Base-by-base conservation (phyloP, 2,888 invertebrate species). In the Leptopilina myrica region DNA sequence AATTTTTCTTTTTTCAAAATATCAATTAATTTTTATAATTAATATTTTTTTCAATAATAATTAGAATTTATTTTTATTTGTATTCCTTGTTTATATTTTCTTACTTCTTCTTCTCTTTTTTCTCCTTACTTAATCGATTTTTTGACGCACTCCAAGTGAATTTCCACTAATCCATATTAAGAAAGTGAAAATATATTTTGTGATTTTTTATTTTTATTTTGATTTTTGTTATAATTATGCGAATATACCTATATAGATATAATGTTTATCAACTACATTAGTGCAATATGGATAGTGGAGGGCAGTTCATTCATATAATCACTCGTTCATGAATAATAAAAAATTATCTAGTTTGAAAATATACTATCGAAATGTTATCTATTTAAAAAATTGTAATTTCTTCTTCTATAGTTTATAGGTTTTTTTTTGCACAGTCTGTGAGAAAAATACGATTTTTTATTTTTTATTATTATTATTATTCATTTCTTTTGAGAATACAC, bases 321-420 rank as follows among this genome's bases (percentile, higher is more conserved):
- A 56, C 73, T 33, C 40, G 56, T 73, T 73, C 73, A 53, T 53
- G 56, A 56, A 73, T 33, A 40, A 56, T 73, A 56, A 73, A 33
- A 73, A 73, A 73, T 73, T 73, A 73, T 56, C 73, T 73, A 73
- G 53, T 73, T 33, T 33, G 73, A 73, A 73, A 73, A 73, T 73
- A 73, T 73, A 56, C 56, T 56, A 53, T 73, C 73, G 53, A 73
- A 56, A 33, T 26, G 56, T 56, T 7, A 33, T 73, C 73, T 73
- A 56, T 73, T 73, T 73, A 33, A 56, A 73, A 56, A 56, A 73
- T n/a, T 2, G 33, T 33, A 53, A 73, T 73, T 33, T 73, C n/a
- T 14, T 73, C n/a, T 56, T 46, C 46, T 46, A 46, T 46, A 56
- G 69, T 53, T 53, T 56, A 73, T 9, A 49, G 49, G n/a, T 33